phyloP scores from a whole-genome alignment of 1,140 invertebrate genomes.

The Dreissena rostriformis region DNA sequence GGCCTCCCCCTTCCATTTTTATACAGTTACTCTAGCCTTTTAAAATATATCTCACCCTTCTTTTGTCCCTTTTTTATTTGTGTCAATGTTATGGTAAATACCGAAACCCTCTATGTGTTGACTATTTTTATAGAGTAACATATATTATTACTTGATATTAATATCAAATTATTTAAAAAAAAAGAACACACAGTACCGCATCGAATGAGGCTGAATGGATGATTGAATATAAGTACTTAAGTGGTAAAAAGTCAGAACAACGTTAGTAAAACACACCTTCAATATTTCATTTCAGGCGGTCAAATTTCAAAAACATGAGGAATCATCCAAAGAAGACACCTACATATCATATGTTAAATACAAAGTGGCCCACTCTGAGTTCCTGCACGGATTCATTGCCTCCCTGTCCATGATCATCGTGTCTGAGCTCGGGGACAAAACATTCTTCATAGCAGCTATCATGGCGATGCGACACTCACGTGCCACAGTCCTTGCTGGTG shows the following conservation, averaged over 20 bases:
- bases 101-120: too few relatives aligned
- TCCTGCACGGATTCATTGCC: conserved; percentile 96
- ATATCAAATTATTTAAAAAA: too few relatives aligned
- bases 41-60: too few relatives aligned
- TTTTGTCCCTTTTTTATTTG: too few relatives aligned
- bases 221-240: too few relatives aligned
- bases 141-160: too few relatives aligned
- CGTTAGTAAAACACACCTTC: not conserved
- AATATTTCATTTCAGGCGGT: conserved; percentile 35
- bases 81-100: too few relatives aligned
- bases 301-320: conserved; percentile 39
- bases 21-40: too few relatives aligned
- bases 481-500: conserved; percentile 95
- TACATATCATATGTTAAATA: conserved; percentile 59
- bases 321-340: conserved; percentile 61
- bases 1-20: too few relatives aligned
- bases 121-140: too few relatives aligned
- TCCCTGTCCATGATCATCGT: conserved; percentile 98
- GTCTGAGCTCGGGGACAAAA: conserved; percentile 99
- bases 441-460: conserved; percentile 99
- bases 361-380: conserved; percentile 83
- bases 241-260: not conserved
- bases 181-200: too few relatives aligned
- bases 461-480: conserved; percentile 99
- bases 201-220: too few relatives aligned